Evolutionary conservation across 2,113 vertebrate species (phyloP), one percentile per base, ranked within the genome.

Genomic region (Piprites chloris): DNA sequence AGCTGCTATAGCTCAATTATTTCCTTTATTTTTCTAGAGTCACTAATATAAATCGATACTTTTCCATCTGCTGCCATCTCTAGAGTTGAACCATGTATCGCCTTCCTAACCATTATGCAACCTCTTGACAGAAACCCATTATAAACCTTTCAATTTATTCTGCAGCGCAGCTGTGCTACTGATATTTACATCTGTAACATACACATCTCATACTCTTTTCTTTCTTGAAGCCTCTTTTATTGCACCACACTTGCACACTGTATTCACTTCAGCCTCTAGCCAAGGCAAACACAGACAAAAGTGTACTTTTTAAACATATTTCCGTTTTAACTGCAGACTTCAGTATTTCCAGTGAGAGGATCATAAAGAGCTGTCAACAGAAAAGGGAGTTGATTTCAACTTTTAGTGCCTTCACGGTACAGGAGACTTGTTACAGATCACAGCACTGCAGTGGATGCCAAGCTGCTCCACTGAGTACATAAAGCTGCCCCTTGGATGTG

Each of bases 231-330:
- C 75, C 92, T 92, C 84, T 86, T 78, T 69, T 93, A 77, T 74
- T 95, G 73, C 85, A 92, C 92, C 81, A 85, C 67, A 55, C 61
- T 90, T 90, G 73, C 76, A 95, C 71, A 72, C 42, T 95, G 83
- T 73, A 75, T 42, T 97, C 79, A 46, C 87, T 95, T 95, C 84
- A 96, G 50, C 90, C 88, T 87, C 46, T n/a, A 96, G 95, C 96
- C 96, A 97, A 96, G 75, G 90, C 93, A 97, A 97, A 97, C 80
- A 97, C 41, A 91, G 96, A 95, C 87, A 90, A 93, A 97, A 97
- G 88, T 88, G 85, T 35, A 89, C 58, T 94, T 42, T 93, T 95
- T 78, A 53, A 93, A 86, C 46, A 83, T 72, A 85, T 93, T 93
- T 96, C 89, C 18, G 10, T 88, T 93, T 95, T 96, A 93, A 92